phyloP scores from a whole-genome alignment of 2,113 vertebrate genomes.

The Salminus brasiliensis region DNA sequence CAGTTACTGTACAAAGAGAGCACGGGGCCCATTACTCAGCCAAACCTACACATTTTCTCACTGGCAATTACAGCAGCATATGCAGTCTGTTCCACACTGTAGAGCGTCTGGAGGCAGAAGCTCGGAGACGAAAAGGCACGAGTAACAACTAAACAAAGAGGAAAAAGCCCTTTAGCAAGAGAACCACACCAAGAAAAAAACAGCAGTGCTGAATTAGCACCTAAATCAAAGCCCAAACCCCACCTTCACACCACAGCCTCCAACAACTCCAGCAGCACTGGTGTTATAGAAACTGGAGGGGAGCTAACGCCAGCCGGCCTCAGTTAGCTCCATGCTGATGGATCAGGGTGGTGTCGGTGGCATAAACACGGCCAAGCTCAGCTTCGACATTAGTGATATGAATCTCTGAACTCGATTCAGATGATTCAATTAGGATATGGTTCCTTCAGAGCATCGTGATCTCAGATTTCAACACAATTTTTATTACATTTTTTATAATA shows the following conservation, averaged over 20 bases:
- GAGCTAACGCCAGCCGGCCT: not conserved
- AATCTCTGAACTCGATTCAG: not conserved
- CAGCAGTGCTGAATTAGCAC: not conserved
- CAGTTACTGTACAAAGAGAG: not conserved
- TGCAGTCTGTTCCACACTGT: conserved; percentile 12
- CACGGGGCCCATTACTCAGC: not conserved
- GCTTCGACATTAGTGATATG: not conserved
- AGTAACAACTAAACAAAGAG: not conserved
- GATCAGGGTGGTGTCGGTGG: not conserved
- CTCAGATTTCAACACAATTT: not conserved
- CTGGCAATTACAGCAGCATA: conserved; percentile 27
- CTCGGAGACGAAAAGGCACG: not conserved
- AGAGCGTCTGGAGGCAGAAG: not conserved
- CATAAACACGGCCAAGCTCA: not conserved
- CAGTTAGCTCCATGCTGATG: not conserved
- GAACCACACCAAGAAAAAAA: not conserved
- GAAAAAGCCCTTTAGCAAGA: not conserved
- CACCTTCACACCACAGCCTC: not conserved
- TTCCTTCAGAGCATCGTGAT: not conserved
- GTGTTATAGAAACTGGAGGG: not conserved
- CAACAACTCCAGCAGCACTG: not conserved
- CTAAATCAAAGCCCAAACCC: not conserved
- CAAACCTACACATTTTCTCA: conserved; percentile 61
- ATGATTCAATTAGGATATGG: not conserved
- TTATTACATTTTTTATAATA: too few relatives aligned